Evolutionary conservation across 2,888 invertebrate species (phyloP), one percentile per base, ranked within the genome.

Genomic region (Herminia tarsipennalis): DNA sequence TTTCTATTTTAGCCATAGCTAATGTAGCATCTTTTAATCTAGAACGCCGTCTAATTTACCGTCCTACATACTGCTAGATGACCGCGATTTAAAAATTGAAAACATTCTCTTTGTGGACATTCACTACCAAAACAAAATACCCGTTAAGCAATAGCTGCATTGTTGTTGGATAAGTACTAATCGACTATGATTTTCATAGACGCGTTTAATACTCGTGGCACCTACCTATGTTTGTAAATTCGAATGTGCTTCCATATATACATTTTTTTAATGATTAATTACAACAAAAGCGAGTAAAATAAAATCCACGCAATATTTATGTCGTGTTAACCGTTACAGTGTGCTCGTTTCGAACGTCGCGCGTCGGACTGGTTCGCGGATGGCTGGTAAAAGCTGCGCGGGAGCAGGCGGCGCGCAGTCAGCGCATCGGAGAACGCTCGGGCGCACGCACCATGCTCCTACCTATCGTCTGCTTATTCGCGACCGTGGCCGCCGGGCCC

Each of bases 311-410:
- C 61, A 59, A 58, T 67, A 74, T 68, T 76, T 70, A 81, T 81
- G 83, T 75, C 81, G 83, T 75, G 73, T 76, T 64, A 81, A 89
- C 89, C 89, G 90, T 90, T 90, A 90, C 84, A 70, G 78, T 87
- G 90, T 87, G 78, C 90, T 69, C 88, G 83, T 76, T 89, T 89
- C 81, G 24, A 16, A 20, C 17, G 17, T n/a, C n/a, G 3, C 27
- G 73, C 73, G 74, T 56, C 75, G 70, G 86, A 87, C 89, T 87
- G 89, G 90, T 87, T 86, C 78, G 78, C 74, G 66, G 70, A 70
- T 71, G 76, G 73, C 61, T 73, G 73, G 86, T 87, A 89, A 88
- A 90, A 89, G 90, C 88, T 76, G 72, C 78, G 88, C 82, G 77
- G 67, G 77, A 73, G 74, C 73, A 66, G 56, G 57, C 66, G 38